A percentile compares a stretch with the other conserved stretches of the same genome.
These are phyloP conservation scores for Psylliodes chrysocephalus DNA, from an alignment of 2,888 invertebrate species.

Conservation along the genomic window DNA sequence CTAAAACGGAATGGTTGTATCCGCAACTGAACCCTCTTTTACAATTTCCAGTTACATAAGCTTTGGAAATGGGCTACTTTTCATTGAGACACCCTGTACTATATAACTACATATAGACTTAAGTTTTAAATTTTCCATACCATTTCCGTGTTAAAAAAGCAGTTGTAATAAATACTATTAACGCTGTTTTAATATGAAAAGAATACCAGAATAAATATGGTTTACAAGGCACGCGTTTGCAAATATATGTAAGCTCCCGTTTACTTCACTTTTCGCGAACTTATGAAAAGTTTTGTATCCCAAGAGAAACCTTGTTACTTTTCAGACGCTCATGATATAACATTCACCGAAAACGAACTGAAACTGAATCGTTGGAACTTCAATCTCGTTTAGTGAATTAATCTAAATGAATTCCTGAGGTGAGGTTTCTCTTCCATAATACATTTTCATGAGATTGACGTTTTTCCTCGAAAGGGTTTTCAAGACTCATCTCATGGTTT, in stretches of 20 bases:
- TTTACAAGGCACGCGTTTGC: not conserved
- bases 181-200: no score
- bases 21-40: no score
- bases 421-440: constrained; percentile 32
- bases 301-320: constrained; percentile 18
- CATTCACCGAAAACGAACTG: constrained; percentile 17
- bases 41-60: no score
- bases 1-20: no score
- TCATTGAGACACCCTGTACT: no score
- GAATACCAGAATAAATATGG: no score
- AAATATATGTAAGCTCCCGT: constrained; percentile 20
- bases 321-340: constrained; percentile 25
- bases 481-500: constrained; percentile 28
- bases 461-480: constrained; percentile 29
- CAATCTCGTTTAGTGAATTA: constrained; percentile 34
- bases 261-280: constrained; percentile 11
- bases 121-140: no score
- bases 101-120: no score
- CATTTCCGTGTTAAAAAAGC: no score
- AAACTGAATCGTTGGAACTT: constrained; percentile 26
- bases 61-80: no score
- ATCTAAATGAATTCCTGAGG: constrained; percentile 32
- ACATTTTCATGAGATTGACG: constrained; percentile 34
- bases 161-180: no score
- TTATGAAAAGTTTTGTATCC: constrained; percentile 24